phyloP scores from a whole-genome alignment of 2,888 invertebrate species.

The Endotricha flammealis region DNA sequence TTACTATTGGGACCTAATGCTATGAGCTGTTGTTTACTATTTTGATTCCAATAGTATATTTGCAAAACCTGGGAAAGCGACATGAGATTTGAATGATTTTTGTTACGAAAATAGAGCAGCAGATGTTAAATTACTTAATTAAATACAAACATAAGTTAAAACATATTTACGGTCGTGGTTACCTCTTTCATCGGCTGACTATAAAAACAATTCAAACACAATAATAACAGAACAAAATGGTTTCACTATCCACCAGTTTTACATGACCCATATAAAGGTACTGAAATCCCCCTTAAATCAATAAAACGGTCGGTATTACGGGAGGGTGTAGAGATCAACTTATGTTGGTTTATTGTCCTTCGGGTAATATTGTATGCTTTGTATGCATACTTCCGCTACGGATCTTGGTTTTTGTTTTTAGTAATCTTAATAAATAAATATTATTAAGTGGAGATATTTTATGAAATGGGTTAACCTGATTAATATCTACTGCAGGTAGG shows the following conservation, averaged over 20 bases:
- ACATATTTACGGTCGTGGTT: too few relatives aligned
- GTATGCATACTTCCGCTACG: constrained; percentile 31
- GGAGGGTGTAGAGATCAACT: constrained; percentile 8
- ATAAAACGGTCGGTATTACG: neutral
- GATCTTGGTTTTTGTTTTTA: constrained; percentile 28
- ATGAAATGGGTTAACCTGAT: constrained; percentile 1
- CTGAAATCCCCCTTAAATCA: neutral
- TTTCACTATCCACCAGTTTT: neutral
- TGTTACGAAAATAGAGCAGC: too few relatives aligned
- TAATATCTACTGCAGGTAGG: too few relatives aligned
- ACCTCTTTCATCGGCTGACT: too few relatives aligned
- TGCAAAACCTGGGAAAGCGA: too few relatives aligned
- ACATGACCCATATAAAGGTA: neutral
- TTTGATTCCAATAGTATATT: too few relatives aligned
- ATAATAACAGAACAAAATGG: neutral
- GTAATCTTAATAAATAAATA: constrained; percentile 26
- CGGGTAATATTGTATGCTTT: constrained; percentile 37
- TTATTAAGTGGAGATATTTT: constrained; percentile 17
- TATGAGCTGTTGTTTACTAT: too few relatives aligned
- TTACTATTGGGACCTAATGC: too few relatives aligned
- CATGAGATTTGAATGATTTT: too few relatives aligned
- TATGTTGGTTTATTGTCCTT: constrained; percentile 20
- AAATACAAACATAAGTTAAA: too few relatives aligned
- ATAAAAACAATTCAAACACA: too few relatives aligned
- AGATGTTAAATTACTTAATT: too few relatives aligned